phyloP scores from a whole-genome alignment of 2,888 invertebrate genomes.

The Drosophila diplacantha region DNA sequence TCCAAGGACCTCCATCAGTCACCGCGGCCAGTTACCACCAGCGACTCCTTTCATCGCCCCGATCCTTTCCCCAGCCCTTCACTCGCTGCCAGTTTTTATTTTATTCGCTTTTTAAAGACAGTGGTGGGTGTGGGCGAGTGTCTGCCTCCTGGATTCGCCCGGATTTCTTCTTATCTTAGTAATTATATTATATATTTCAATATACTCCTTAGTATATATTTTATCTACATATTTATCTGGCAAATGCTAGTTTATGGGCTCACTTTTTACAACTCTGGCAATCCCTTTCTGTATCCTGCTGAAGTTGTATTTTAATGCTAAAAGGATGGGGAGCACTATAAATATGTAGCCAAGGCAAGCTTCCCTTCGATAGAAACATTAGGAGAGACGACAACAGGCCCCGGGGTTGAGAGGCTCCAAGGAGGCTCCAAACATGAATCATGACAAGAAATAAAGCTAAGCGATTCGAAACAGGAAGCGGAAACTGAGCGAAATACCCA shows the following conservation, averaged over 20 bases:
- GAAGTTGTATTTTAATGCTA: conserved; percentile 63
- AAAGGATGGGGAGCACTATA: conserved; percentile 48
- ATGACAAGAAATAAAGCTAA: conserved; percentile 20
- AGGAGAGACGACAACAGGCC: too few relatives aligned
- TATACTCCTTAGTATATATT: background rate
- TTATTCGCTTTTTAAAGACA: conserved; percentile 9
- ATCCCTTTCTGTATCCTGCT: conserved; percentile 48
- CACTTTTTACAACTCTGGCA: background rate
- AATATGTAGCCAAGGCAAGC: conserved; percentile 59
- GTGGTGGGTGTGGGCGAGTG: background rate
- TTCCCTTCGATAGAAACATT: conserved; percentile 55
- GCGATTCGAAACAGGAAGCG: conserved; percentile 64
- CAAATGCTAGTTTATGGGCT: background rate
- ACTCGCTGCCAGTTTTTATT: conserved; percentile 8
- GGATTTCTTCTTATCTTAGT: background rate
- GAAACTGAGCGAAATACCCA: conserved; percentile 56
- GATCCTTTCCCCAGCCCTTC: conserved; percentile 19
- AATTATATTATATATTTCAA: background rate
- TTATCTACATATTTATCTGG: too few relatives aligned
- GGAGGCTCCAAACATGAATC: conserved; percentile 52
- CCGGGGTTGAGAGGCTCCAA: too few relatives aligned
- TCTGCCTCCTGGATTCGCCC: too few relatives aligned
- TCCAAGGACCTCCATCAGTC: conserved; percentile 11
- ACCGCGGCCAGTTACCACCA: conserved; percentile 12
- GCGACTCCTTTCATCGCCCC: conserved; percentile 33